Percentiles rank a stretch among this genome's conserved stretches.
phyloP scores from a whole-genome alignment of 2,797 vertebrate species.

The Microtus obscurus region DNA sequence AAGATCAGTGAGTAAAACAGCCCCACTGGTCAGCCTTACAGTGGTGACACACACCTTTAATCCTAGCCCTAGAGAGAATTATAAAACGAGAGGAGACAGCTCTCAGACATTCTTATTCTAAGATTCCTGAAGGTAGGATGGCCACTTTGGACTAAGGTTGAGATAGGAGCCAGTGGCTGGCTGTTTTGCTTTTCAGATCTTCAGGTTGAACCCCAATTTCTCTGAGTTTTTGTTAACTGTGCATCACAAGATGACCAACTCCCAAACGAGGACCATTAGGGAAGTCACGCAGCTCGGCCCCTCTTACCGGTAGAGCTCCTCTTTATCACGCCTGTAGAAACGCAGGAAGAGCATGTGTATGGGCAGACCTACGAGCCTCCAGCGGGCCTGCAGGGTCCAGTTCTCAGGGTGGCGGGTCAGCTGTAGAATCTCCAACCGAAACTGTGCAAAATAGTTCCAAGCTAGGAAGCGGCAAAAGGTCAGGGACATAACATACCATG shows the following conservation, averaged over 20 bases:
- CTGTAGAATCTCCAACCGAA: slow-evolving; percentile 92
- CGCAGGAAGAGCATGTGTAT: slow-evolving; percentile 89
- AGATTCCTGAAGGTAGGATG: too few species aligned
- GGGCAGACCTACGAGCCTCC: slow-evolving; percentile 93
- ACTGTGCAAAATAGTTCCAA: slow-evolving; percentile 91
- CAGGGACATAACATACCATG: slow-evolving; percentile 89
- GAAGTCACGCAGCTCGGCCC: not conserved
- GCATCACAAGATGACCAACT: not conserved
- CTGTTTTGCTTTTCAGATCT: too few species aligned
- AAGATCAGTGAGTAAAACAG: too few species aligned
- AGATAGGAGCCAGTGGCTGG: too few species aligned
- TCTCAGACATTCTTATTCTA: too few species aligned
- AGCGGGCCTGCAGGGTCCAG: slow-evolving; percentile 93
- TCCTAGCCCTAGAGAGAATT: too few species aligned
- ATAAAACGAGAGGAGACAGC: too few species aligned
- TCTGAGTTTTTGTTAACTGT: too few species aligned
- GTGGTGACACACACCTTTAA: too few species aligned
- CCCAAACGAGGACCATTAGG: not conserved
- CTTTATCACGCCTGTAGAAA: slow-evolving; percentile 93
- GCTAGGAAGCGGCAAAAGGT: slow-evolving; percentile 90
- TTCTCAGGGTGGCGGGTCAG: slow-evolving; percentile 94
- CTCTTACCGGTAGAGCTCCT: slow-evolving; percentile 91
- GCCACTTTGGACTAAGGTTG: too few species aligned
- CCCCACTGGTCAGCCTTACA: too few species aligned
- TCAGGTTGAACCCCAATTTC: too few species aligned